Conservation (phyloP, 1,140 invertebrate species). For the Lasioglossum baleicum region DNA sequence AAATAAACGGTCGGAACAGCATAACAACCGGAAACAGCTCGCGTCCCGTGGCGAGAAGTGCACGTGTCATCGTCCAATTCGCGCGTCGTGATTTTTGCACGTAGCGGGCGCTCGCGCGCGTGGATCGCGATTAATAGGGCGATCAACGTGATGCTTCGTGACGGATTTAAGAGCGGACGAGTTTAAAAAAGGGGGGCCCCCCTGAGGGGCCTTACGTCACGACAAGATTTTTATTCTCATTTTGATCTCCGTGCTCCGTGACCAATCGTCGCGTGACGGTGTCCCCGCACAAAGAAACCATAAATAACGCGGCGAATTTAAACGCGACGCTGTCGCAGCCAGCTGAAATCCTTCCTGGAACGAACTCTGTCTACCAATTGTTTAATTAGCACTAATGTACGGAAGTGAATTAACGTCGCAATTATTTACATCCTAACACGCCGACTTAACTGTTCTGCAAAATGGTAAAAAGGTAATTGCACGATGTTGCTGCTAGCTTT, state of each 20-base stretch:
- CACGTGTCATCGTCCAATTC: slow-evolving; percentile 42
- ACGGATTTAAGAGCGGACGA: slow-evolving; percentile 66
- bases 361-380: neutral
- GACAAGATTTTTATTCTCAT: slow-evolving; percentile 59
- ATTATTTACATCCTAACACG: neutral
- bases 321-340: slow-evolving; percentile 5
- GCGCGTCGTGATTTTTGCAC: slow-evolving; percentile 17
- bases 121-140: slow-evolving; percentile 63
- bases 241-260: slow-evolving; percentile 58
- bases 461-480: no score
- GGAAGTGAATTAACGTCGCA: neutral
- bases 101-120: slow-evolving; percentile 11
- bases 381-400: slow-evolving; percentile 1
- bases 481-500: no score
- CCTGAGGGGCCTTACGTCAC: slow-evolving; percentile 59
- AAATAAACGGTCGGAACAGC: neutral
- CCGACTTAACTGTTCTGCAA: neutral
- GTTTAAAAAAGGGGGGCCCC: slow-evolving; percentile 65
- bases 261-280: slow-evolving; percentile 56
- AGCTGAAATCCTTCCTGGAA: neutral
- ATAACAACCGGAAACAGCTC: slow-evolving; percentile 25
- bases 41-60: neutral
- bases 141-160: slow-evolving; percentile 63
- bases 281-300: slow-evolving; percentile 22
- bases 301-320: slow-evolving; percentile 9